Evolutionary conservation across 2,797 vertebrate species (phyloP), one percentile per base, ranked within the genome.

Genomic region (Basileuterus tristriatus): DNA sequence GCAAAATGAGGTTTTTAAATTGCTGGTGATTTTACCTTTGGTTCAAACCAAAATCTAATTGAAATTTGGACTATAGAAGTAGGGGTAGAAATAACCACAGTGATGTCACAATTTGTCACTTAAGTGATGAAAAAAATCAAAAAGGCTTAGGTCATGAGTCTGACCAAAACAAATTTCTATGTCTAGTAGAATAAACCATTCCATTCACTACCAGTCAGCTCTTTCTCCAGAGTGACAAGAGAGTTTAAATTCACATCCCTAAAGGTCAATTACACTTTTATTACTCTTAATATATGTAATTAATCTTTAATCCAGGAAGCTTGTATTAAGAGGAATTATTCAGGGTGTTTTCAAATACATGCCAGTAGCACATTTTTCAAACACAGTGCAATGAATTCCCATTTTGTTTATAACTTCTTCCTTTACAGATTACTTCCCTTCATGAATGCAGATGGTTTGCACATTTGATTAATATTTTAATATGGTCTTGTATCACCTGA

Each of bases 381-480:
- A 69, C 34, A 65, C 34, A 85, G 47, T 79, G 46, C 34, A 90
- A 62, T 46, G 46, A 87, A 91, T 91, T 92, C 88, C 32, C n/a
- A 76, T 87, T 65, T 80, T 92, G 46, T 87, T 88, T 94, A 89
- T 94, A 83, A 75, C 36, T 60, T 52, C 52, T 93, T 90, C 39
- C n/a, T 71, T 79, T 56, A 60, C 43, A 89, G 56, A 88, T 81
- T 78, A 71, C 59, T 91, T 92, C 49, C 27, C 56, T 87, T 82
- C 58, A 49, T 63, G 70, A 90, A 69, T 56, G 89, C 60, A 92
- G 79, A 82, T 49, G 43, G 65, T 29, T 82, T 74, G n/a, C 77
- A 89, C 72, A 71, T 90, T 84, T 90, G 83, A 95, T 94, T 90
- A 87, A 84, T 95, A 91, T 89, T 94, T 96, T 75, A 90, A 68